phyloP scores from a whole-genome alignment of 1,140 invertebrate genomes.

The Kradibia gibbosae region DNA sequence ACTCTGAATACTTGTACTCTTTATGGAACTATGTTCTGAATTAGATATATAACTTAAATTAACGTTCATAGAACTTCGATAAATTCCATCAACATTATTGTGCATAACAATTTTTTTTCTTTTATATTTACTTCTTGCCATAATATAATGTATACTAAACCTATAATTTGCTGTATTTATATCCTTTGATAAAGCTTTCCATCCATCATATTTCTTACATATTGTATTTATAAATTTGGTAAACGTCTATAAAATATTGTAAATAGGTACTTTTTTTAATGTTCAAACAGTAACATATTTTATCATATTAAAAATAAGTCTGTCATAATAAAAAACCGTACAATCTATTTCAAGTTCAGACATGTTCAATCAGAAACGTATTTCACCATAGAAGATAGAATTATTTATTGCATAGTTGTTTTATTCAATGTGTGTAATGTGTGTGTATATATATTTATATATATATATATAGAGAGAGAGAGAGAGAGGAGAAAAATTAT shows the following conservation, averaged over 20 bases:
- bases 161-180: slow-evolving; percentile 6
- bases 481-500: no score
- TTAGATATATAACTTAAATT: slow-evolving; percentile 61
- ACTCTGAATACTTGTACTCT: slow-evolving; percentile 38
- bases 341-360: slow-evolving; percentile 17
- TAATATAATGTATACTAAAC: not conserved
- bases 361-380: not conserved
- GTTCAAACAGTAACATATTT: not conserved
- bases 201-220: not conserved
- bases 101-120: not conserved
- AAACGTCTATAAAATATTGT: not conserved
- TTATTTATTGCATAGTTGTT: no score
- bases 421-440: no score
- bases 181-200: not conserved
- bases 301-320: not conserved
- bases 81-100: not conserved
- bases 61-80: slow-evolving; percentile 59
- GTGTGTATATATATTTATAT: no score
- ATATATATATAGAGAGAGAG: slow-evolving; percentile 12
- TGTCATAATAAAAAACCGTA: slow-evolving; percentile 16
- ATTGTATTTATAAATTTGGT: not conserved
- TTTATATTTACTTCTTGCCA: slow-evolving; percentile 16
- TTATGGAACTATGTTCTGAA: slow-evolving; percentile 52
- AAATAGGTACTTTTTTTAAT: not conserved
- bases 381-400: not conserved